phyloP scores from a whole-genome alignment of 2,888 invertebrate genomes.

The Hypsopygia costalis region DNA sequence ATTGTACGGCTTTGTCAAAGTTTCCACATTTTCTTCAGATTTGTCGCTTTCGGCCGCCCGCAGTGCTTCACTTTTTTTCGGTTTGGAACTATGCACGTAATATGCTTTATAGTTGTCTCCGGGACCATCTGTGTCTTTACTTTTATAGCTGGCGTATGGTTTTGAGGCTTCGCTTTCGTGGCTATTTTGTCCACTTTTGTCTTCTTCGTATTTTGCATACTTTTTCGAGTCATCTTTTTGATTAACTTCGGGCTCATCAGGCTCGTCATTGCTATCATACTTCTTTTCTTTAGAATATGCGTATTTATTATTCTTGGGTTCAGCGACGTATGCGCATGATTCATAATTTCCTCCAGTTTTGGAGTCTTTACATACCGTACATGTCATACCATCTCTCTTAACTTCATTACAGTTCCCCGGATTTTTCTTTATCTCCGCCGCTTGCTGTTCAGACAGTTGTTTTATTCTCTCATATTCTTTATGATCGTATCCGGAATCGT shows the following conservation, averaged over 20 bases:
- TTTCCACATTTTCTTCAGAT: constrained; percentile 53
- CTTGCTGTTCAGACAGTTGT: constrained; percentile 81
- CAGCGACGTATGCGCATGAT: constrained; percentile 88
- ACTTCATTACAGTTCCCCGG: constrained; percentile 84
- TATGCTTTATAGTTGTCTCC: constrained; percentile 63
- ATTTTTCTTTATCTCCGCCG: constrained; percentile 81
- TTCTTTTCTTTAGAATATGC: constrained; percentile 84
- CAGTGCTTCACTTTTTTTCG: constrained; percentile 59
- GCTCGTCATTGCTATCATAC: constrained; percentile 80
- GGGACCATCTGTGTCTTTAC: constrained; percentile 40
- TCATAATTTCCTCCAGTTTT: constrained; percentile 89
- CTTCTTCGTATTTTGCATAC: constrained; percentile 51
- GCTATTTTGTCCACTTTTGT: constrained; percentile 26
- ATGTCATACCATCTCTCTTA: constrained; percentile 83
- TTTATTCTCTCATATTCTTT: constrained; percentile 80
- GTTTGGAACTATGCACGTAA: constrained; percentile 58
- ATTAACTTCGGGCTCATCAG: constrained; percentile 66
- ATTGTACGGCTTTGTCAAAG: constrained; percentile 57
- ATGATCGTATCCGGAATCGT: constrained; percentile 73
- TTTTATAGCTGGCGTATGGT: constrained; percentile 42
- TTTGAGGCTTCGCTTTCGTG: constrained; percentile 18
- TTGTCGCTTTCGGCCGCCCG: constrained; percentile 50
- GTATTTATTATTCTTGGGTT: constrained; percentile 86
- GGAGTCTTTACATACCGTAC: constrained; percentile 87
- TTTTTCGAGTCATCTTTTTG: constrained; percentile 57